These are phyloP conservation scores for Watsonalla cultraria DNA, from an alignment of 2,888 invertebrate species.

Conservation along the genomic window DNA sequence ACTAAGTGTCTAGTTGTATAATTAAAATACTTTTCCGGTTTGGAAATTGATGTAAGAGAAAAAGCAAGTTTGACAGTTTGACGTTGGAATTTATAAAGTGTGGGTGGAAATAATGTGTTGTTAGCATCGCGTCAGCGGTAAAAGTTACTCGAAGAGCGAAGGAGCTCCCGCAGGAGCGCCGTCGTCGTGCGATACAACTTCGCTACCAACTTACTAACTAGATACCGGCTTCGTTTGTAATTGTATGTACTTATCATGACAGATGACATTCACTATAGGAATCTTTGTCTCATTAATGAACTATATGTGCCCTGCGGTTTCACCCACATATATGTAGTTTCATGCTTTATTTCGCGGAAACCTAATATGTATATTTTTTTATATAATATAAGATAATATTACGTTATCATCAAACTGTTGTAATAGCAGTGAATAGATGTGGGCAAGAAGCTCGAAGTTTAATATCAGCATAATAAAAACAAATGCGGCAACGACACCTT, in stretches of 20 bases:
- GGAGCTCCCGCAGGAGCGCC: conserved; percentile 31
- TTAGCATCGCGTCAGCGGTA: conserved; percentile 36
- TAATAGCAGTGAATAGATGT: not conserved
- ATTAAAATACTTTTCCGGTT: conserved; percentile 13
- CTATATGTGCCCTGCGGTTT: too few relatives aligned
- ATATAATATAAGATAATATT: not conserved
- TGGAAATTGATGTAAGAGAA: conserved; percentile 11
- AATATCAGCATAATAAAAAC: conserved; percentile 10
- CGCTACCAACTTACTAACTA: conserved; percentile 42
- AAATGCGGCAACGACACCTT: conserved; percentile 27
- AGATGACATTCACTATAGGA: not conserved
- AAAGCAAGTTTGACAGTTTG: conserved; percentile 37
- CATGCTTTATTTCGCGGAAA: too few relatives aligned
- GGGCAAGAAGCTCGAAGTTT: conserved; percentile 6
- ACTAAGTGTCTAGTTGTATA: conserved; percentile 3
- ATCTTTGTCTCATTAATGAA: too few relatives aligned
- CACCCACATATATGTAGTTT: too few relatives aligned
- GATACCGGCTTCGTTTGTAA: conserved; percentile 31
- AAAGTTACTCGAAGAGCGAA: conserved; percentile 30
- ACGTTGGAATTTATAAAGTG: conserved; percentile 33
- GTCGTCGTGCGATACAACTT: conserved; percentile 17
- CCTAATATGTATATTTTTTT: too few relatives aligned
- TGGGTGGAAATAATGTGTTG: conserved; percentile 28
- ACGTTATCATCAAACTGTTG: not conserved
- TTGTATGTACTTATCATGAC: conserved; percentile 20